Base-by-base conservation (phyloP, 92 coral and sea anemone species). In the Epizoanthus scotinus region DNA sequence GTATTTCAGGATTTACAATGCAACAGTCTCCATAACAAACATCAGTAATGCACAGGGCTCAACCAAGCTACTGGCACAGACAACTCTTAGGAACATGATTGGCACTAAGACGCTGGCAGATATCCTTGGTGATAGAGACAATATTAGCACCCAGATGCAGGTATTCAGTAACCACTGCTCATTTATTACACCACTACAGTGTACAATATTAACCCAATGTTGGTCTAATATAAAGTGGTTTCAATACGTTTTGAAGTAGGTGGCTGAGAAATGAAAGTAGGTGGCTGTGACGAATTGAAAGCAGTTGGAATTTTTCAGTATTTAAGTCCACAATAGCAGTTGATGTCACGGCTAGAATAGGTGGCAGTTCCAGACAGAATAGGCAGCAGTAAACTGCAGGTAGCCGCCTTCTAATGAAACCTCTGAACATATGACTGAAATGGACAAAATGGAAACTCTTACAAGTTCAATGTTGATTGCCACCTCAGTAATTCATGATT, bases 21-120 rank as follows among this genome's bases (percentile, higher is more conserved):
- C 99, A 19, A 95, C 96, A 31, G 93, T 95, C 56, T 95, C 99
- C 10, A 91, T 95, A 20, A 93, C 99, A 13, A 95, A 95, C 83
- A 94, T 95, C 60, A 75, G 77, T 31, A 92, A 95, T 70, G 99
- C 95, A 10, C 92, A 79, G 69, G 96, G 84, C 22, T 95, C 99
- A 19, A 95, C 99, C 29, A 88, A 87, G 81, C 96, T 95, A 17
- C 86, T 95, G 82, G 98, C 99, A 26, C 99, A 95, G 90, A 95
- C 99, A 15, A 91, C 99, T 28, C 94, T 95, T 52, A 88, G 99
- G 25, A 95, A 95, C 84, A 95, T 95, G 98, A 95, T 95, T 36
- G 99, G 99, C 6, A 89, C 92, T n/a, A 96, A 87, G 87, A 90
- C 89, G 21, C 64, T 95, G 84, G 86, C 92, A 8, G 99, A 95